A percentile compares a stretch with the other conserved stretches of the same genome.
Evolutionary conservation across 2,888 invertebrate species (phyloP).

Genomic region (Poecilobothrus nobilitatus): DNA sequence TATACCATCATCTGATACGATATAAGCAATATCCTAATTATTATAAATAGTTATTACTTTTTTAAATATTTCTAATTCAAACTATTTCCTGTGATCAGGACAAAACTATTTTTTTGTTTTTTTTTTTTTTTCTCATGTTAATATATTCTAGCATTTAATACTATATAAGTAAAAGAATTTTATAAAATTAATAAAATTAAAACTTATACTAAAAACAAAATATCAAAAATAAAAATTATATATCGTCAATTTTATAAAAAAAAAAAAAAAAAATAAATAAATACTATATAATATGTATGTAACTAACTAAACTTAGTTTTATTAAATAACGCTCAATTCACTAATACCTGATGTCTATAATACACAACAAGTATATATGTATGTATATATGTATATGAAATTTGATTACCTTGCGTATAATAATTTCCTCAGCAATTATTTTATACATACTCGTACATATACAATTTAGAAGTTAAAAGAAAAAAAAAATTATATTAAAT

Average conservation of each 20-base stretch:
- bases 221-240: background rate
- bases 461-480: no score
- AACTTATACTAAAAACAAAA: background rate
- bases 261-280: background rate
- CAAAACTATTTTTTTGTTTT: background rate
- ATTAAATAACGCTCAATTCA: background rate
- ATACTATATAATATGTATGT: no score
- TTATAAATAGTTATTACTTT: background rate
- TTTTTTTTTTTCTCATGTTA: background rate
- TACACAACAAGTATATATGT: background rate
- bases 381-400: background rate
- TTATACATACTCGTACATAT: background rate
- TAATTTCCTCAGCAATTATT: slow-evolving; percentile 3
- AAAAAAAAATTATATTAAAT: no score
- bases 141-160: no score
- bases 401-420: slow-evolving; percentile 6
- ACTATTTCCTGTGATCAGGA: background rate
- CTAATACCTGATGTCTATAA: background rate
- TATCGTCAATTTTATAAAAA: background rate
- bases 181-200: background rate
- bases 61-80: background rate
- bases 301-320: background rate
- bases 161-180: no score
- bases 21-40: background rate
- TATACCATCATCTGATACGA: no score